Base-by-base conservation (phyloP, 2,888 invertebrate genomes). In the Podabrus alpinus region DNA sequence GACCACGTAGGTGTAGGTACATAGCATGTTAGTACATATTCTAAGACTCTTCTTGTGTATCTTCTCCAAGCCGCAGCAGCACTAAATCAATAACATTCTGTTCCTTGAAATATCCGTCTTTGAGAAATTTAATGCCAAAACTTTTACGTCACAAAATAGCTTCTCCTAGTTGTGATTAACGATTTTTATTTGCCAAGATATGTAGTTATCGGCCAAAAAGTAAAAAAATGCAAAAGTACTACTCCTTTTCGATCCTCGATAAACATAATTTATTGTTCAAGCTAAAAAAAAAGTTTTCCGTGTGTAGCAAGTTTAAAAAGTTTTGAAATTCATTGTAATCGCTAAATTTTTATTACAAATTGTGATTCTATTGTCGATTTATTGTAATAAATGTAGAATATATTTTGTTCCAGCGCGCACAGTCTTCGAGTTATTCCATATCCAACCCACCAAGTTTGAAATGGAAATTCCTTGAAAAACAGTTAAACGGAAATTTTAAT, bases 1-100 rank as follows among this genome's bases (percentile, higher is more conserved):
- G 74, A 78, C 80, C 75, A 84, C 81, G 85, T 85, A 83, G 85
- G 85, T 83, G 84, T 82, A 82, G 78, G 75, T 81, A 83, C 82
- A 82, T 81, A 77, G 82, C 77, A 79, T 77, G 77, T 75, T 69
- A 15, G 24, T 82, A 82, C 82, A 81, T 81, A 81, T 81, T 81
- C 81, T 83, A 80, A 77, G 66, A 73, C 79, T 79, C 80, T 79
- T 79, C 45, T 45, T 45, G 45, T 45, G 9, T 78, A 73, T 66
- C 71, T 76, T 78, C 78, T 78, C 81, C 81, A 77, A 74, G 61
- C 74, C 71, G 70, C 59, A 21, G 70, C 59, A 21, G 66, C n/a
- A n/a, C n/a, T 9, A 45, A n/a, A 45, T 45, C 45, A 5, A 45
- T n/a, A 45, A 1, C 45, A 45, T 45, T n/a, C n/a, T 45, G n/a